These are phyloP conservation scores for Heterohyrax brucei DNA, from an alignment of 2,797 vertebrate species.

Conservation along the genomic window DNA sequence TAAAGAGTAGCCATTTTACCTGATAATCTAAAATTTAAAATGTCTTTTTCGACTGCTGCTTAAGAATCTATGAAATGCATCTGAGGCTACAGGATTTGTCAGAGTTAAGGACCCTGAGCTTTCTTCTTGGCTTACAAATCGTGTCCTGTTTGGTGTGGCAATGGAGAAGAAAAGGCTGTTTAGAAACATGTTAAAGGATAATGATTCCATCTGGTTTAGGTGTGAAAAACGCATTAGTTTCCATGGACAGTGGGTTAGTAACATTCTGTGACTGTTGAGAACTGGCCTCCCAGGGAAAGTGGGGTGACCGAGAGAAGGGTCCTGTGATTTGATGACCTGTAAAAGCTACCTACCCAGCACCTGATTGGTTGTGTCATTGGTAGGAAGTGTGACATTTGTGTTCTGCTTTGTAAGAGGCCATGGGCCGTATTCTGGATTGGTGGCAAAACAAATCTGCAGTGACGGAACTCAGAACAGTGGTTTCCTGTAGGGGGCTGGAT, in stretches of 20 bases:
- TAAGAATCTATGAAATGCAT: slow-evolving; percentile 19
- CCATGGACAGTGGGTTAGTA: not conserved
- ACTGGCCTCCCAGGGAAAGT: not conserved
- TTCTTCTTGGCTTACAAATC: slow-evolving; percentile 16
- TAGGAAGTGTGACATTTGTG: not conserved
- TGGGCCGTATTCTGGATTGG: not conserved
- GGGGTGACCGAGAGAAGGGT: not conserved
- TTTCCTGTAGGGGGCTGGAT: not conserved
- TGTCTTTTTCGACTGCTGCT: not conserved
- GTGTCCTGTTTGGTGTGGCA: not conserved
- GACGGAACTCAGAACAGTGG: not conserved
- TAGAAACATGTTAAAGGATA: not conserved
- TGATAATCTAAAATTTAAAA: slow-evolving; percentile 4
- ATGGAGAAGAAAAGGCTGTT: not conserved
- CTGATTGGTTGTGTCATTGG: not conserved
- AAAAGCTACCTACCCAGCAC: not conserved
- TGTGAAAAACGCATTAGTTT: not conserved
- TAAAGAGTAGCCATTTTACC: not conserved
- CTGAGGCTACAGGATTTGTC: not conserved
- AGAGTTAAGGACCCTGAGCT: not conserved
- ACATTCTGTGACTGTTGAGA: not conserved
- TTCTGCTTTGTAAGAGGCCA: not conserved
- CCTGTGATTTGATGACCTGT: not conserved
- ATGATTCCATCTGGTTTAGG: not conserved
- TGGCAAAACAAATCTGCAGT: not conserved